These are phyloP conservation scores for Limonius californicus DNA, from an alignment of 1,140 invertebrate species.

Conservation along the genomic window DNA sequence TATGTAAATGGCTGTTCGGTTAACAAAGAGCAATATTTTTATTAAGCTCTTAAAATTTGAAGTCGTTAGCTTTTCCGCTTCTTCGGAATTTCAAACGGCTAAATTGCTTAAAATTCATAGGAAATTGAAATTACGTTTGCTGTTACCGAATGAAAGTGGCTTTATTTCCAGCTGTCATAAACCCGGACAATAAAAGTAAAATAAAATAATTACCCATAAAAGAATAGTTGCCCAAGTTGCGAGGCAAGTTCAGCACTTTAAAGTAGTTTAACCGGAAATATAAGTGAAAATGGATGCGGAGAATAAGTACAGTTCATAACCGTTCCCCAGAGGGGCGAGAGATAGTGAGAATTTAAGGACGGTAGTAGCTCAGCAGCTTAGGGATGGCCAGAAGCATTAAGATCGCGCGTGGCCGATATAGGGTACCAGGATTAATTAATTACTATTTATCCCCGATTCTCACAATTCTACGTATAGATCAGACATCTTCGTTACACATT, in stretches of 20 bases:
- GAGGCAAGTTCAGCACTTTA: neutral
- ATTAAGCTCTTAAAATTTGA: too few relatives aligned
- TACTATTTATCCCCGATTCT: conserved; percentile 18
- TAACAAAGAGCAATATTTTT: too few relatives aligned
- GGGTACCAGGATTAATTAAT: conserved; percentile 28
- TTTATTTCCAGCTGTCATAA: neutral
- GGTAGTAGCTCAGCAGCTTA: conserved; percentile 7
- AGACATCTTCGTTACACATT: neutral
- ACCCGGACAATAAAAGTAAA: neutral
- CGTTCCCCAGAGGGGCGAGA: neutral
- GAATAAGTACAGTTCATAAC: conserved; percentile 9
- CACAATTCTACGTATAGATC: neutral
- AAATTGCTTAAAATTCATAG: too few relatives aligned
- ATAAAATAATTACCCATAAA: neutral
- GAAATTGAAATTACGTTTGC: too few relatives aligned
- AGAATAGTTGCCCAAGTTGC: neutral
- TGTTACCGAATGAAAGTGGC: too few relatives aligned
- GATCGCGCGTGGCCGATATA: conserved; percentile 32
- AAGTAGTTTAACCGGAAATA: conserved; percentile 2
- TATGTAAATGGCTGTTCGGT: too few relatives aligned
- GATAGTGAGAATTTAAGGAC: conserved; percentile 12
- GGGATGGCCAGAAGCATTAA: conserved; percentile 26
- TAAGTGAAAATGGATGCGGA: conserved; percentile 7
- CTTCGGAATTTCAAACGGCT: too few relatives aligned
- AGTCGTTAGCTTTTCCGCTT: too few relatives aligned